A percentile compares a stretch with the other conserved stretches of the same genome.
Evolutionary conservation across 2,113 vertebrate genomes (phyloP).

Genomic region (Varanus komodoensis): DNA sequence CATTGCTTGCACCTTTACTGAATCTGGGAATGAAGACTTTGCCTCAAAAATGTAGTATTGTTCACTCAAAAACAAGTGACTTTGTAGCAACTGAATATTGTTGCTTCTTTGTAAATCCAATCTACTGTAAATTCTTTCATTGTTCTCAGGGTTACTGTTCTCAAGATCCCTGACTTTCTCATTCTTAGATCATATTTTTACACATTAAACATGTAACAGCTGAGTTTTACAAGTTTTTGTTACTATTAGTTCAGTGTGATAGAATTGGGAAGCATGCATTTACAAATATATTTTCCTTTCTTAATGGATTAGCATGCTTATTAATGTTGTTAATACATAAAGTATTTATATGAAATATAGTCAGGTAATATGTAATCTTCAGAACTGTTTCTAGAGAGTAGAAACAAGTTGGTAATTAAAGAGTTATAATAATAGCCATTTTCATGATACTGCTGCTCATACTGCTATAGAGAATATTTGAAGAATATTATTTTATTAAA

Average conservation of each 20-base stretch:
- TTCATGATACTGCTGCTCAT: background rate
- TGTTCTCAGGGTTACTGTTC: background rate
- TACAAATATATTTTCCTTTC: background rate
- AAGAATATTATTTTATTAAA: slow-evolving; percentile 14
- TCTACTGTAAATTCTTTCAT: background rate
- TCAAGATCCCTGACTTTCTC: background rate
- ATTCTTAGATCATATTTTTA: background rate
- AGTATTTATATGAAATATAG: slow-evolving; percentile 3
- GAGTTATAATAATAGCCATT: slow-evolving; percentile 4
- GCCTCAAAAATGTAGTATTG: too few relatives aligned
- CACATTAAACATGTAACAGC: background rate
- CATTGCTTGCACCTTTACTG: too few relatives aligned
- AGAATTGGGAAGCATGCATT: background rate
- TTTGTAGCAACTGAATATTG: too few relatives aligned
- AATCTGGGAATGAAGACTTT: too few relatives aligned
- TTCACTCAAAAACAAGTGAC: too few relatives aligned
- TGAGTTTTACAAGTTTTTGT: background rate
- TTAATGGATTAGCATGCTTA: background rate
- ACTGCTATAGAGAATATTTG: background rate
- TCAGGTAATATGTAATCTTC: background rate
- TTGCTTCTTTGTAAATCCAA: too few relatives aligned
- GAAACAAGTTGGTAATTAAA: slow-evolving; percentile 30
- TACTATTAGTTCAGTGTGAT: background rate
- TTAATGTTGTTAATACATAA: background rate
- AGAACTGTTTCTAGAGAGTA: background rate